phyloP scores from a whole-genome alignment of 2,888 invertebrate species.

The Polyploca ridens region DNA sequence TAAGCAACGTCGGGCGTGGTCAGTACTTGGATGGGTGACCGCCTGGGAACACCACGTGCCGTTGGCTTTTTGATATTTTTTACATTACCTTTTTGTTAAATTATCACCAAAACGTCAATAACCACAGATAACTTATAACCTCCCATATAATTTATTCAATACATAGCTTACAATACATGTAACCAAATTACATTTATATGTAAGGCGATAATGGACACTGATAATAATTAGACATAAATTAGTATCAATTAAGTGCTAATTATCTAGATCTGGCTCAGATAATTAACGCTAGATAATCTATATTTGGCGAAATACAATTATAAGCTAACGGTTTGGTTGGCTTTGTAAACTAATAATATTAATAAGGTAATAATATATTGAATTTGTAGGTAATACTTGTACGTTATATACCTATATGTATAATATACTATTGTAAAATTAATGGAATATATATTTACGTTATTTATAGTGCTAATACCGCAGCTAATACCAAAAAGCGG shows the following conservation, averaged over 20 bases:
- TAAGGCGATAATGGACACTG: conserved; percentile 12
- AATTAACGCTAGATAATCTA: conserved; percentile 13
- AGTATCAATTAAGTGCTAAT: conserved; percentile 23
- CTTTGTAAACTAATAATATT: too few relatives aligned
- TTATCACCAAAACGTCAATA: neutral
- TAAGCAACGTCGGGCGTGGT: conserved; percentile 57
- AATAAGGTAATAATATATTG: too few relatives aligned
- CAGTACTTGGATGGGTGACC: conserved; percentile 80
- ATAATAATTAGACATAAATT: neutral
- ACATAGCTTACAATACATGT: neutral
- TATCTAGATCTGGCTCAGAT: conserved; percentile 20
- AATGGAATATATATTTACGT: too few relatives aligned
- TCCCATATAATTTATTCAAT: neutral
- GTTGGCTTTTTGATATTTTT: conserved; percentile 51
- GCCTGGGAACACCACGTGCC: conserved; percentile 64
- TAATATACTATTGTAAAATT: too few relatives aligned
- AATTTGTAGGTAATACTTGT: too few relatives aligned
- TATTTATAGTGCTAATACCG: too few relatives aligned
- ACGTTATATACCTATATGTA: too few relatives aligned
- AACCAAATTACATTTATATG: neutral
- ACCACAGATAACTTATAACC: too few relatives aligned
- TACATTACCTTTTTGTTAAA: too few relatives aligned
- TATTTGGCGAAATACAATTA: too few relatives aligned
- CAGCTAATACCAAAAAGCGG: too few relatives aligned
- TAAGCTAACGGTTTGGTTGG: too few relatives aligned